A percentile compares a stretch with the other conserved stretches of the same genome.
phyloP scores from a whole-genome alignment of 2,888 invertebrate genomes.

The Eurytoma adleriae region DNA sequence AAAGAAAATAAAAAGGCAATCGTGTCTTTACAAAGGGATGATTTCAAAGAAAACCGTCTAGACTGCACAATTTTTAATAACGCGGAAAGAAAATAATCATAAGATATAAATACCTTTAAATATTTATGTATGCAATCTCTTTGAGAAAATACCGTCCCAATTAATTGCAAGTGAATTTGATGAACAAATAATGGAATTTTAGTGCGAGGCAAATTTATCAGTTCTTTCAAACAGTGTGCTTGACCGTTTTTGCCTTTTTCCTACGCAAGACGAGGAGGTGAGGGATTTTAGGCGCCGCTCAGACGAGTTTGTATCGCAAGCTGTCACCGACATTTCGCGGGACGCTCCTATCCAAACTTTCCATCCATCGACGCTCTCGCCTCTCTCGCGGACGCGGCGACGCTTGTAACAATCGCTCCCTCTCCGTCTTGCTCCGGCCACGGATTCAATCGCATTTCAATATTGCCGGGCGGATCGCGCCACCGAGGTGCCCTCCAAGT shows the following conservation, averaged over 20 bases:
- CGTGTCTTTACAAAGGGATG: too few relatives aligned
- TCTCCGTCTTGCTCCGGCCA: slow-evolving; percentile 8
- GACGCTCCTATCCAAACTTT: slow-evolving; percentile 49
- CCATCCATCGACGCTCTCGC: slow-evolving; percentile 36
- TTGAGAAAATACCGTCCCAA: too few relatives aligned
- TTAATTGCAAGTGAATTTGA: too few relatives aligned
- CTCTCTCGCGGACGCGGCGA: slow-evolving; percentile 14
- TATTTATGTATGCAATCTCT: too few relatives aligned
- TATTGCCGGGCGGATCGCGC: slow-evolving; percentile 20
- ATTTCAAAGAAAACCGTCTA: background rate
- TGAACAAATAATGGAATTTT: too few relatives aligned
- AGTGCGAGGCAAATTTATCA: too few relatives aligned
- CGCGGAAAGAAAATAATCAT: too few relatives aligned
- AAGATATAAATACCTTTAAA: background rate
- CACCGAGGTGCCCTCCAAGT: slow-evolving; percentile 15
- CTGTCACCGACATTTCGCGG: slow-evolving; percentile 49
- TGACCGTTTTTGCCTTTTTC: too few relatives aligned
- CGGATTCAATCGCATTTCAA: slow-evolving; percentile 53
- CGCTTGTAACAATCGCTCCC: slow-evolving; percentile 36
- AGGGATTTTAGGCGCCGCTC: slow-evolving; percentile 23
- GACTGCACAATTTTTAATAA: too few relatives aligned
- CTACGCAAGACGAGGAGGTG: background rate
- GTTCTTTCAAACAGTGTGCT: too few relatives aligned
- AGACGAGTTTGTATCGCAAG: slow-evolving; percentile 51
- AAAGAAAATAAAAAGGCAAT: too few relatives aligned